Evolutionary conservation across 2,888 invertebrate species (phyloP).

Genomic region (Torymus tubicola): DNA sequence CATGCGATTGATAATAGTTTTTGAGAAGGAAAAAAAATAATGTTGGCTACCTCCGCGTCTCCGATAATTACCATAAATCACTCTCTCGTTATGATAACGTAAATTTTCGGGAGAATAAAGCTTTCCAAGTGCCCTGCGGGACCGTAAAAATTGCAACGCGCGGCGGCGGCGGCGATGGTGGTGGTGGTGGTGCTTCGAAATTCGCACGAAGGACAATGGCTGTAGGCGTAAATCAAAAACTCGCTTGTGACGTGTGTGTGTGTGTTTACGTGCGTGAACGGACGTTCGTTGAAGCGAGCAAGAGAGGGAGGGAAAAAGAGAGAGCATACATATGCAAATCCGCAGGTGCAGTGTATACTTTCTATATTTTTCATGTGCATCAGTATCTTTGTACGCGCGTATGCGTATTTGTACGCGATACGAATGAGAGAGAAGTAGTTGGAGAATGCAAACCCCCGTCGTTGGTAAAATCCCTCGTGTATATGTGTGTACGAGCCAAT

Average conservation of each 20-base stretch:
- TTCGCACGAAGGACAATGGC: constrained; percentile 19
- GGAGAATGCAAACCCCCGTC: neutral
- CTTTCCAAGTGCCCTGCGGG: neutral
- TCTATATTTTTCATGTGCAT: neutral
- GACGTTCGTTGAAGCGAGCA: constrained; percentile 6
- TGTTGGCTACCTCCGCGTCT: neutral
- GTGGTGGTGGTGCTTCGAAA: neutral
- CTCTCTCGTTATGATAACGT: constrained; percentile 35
- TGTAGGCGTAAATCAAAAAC: constrained; percentile 31
- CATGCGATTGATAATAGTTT: constrained; percentile 45
- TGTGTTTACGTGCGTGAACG: constrained; percentile 13
- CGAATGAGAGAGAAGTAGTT: neutral
- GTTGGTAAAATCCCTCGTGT: too few species aligned
- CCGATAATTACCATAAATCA: constrained; percentile 51
- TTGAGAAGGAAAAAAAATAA: constrained; percentile 21
- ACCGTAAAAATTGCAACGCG: constrained; percentile 32
- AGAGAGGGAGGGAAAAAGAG: neutral
- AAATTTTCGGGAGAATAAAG: constrained; percentile 11
- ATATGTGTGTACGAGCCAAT: neutral
- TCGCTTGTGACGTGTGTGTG: neutral
- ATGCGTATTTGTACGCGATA: too few species aligned
- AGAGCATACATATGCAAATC: constrained; percentile 26
- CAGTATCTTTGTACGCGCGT: too few species aligned
- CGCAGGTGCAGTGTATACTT: neutral
- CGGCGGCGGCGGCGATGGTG: neutral